A percentile compares a stretch with the other conserved stretches of the same genome.
Conservation (phyloP, 2,797 vertebrate genomes). For the Aeoliscus strigatus region DNA sequence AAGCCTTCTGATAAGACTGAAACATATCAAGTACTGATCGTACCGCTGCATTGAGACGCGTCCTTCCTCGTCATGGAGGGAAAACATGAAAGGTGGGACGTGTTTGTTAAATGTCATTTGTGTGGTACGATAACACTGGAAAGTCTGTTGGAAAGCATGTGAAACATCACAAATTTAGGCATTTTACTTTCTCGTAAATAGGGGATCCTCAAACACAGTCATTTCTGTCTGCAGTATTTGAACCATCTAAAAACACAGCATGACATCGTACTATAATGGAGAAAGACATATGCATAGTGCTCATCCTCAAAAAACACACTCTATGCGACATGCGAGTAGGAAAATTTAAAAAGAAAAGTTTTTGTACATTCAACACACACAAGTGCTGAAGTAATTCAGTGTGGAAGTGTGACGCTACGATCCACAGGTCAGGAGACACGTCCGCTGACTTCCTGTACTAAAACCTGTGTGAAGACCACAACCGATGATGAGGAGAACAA, state of each 20-base stretch:
- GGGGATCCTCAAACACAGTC: too few relatives aligned
- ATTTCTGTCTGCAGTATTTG: too few relatives aligned
- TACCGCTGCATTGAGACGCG: constrained; percentile 8
- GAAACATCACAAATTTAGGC: constrained; percentile 18
- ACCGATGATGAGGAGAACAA: constrained; percentile 4
- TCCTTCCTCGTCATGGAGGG: constrained; percentile 10
- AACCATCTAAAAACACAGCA: constrained; percentile 23
- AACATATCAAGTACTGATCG: constrained; percentile 45
- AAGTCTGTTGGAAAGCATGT: constrained; percentile 1
- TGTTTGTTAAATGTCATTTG: background rate
- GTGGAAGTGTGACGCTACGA: constrained; percentile 63
- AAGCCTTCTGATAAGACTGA: constrained; percentile 37
- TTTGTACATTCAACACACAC: constrained; percentile 58
- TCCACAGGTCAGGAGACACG: constrained; percentile 30
- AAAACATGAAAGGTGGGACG: constrained; percentile 15
- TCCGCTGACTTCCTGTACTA: constrained; percentile 29
- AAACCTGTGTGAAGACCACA: constrained; percentile 17
- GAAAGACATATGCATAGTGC: constrained; percentile 76
- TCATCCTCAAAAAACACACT: constrained; percentile 54
- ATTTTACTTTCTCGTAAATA: too few relatives aligned
- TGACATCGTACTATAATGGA: constrained; percentile 52
- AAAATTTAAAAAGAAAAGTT: constrained; percentile 36
- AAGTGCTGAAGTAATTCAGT: constrained; percentile 51
- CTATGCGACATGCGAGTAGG: constrained; percentile 57
- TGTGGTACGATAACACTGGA: constrained; percentile 1